Percentiles rank a stretch among this genome's conserved stretches.
These are phyloP conservation scores for Dipodomys spectabilis DNA, from an alignment of 2,113 vertebrate species.

Conservation along the genomic window DNA sequence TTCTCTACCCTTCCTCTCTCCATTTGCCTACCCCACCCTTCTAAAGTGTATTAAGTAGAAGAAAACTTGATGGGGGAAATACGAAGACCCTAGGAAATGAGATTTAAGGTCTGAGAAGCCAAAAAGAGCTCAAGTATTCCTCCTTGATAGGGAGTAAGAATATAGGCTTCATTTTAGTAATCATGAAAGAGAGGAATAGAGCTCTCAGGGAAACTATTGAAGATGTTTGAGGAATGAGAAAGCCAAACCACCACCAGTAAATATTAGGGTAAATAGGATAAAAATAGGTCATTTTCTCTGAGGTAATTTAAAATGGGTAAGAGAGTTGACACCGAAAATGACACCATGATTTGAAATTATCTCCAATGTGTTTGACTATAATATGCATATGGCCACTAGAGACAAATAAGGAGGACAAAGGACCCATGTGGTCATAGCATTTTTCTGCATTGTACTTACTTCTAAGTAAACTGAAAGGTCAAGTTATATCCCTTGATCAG, in stretches of 20 bases:
- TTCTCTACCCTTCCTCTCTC: too few species aligned
- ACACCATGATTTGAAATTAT: neutral
- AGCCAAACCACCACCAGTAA: too few species aligned
- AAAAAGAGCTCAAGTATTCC: too few species aligned
- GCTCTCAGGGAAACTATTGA: too few species aligned
- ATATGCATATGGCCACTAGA: too few species aligned
- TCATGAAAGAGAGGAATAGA: neutral
- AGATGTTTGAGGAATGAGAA: too few species aligned
- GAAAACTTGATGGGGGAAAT: neutral
- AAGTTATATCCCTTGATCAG: neutral
- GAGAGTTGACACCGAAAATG: neutral
- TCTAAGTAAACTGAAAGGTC: neutral
- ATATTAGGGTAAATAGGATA: too few species aligned
- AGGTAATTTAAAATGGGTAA: neutral
- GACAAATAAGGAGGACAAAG: neutral
- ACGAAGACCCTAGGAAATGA: neutral
- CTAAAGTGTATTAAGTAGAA: neutral
- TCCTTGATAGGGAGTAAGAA: too few species aligned
- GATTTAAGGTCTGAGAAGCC: neutral
- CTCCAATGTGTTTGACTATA: neutral
- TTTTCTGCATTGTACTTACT: neutral
- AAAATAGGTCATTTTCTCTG: neutral
- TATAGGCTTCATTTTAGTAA: neutral
- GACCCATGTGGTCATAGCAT: neutral
- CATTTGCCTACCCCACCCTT: neutral